phyloP scores from a whole-genome alignment of 2,797 vertebrate species.

The Sebastes iracundus region DNA sequence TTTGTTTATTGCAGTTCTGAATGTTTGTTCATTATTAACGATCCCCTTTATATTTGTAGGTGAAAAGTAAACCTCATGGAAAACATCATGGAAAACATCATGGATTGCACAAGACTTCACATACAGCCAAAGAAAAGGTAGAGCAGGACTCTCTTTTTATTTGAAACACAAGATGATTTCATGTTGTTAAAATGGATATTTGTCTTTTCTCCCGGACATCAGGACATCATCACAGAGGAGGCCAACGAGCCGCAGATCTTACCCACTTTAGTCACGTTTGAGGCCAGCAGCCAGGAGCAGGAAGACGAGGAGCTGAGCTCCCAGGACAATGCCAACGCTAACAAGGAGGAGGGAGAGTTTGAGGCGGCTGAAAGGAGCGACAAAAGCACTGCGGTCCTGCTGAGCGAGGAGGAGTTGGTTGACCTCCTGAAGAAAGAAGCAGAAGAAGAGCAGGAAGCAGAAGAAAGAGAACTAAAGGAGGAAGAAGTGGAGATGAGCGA shows the following conservation, averaged over 20 bases:
- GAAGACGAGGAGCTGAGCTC: conserved; percentile 73
- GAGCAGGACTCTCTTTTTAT: neutral
- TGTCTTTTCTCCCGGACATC: conserved; percentile 1
- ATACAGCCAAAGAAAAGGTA: conserved; percentile 74
- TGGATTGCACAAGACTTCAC: conserved; percentile 54
- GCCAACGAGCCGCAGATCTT: conserved; percentile 55
- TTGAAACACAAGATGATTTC: neutral
- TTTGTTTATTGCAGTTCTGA: neutral
- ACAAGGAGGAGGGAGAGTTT: conserved; percentile 27
- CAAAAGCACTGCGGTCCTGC: conserved; percentile 66
- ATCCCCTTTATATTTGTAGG: conserved; percentile 55
- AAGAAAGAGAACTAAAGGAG: conserved; percentile 41
- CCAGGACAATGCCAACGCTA: conserved; percentile 54
- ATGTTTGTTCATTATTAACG: neutral
- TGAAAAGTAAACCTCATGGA: conserved; percentile 74
- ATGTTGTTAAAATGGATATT: neutral
- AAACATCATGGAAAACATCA: conserved; percentile 76
- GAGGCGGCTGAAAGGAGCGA: conserved; percentile 38
- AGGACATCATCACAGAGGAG: conserved; percentile 67
- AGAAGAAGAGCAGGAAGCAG: conserved; percentile 62
- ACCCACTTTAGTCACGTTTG: conserved; percentile 71
- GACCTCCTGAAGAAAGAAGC: conserved; percentile 70
- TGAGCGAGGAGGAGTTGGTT: conserved; percentile 78
- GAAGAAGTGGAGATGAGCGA: conserved; percentile 2
- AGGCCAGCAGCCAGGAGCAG: conserved; percentile 69